A percentile compares a stretch with the other conserved stretches of the same genome.
Evolutionary conservation across 2,888 invertebrate genomes (phyloP).

Genomic region (Himalopsyche japonica): DNA sequence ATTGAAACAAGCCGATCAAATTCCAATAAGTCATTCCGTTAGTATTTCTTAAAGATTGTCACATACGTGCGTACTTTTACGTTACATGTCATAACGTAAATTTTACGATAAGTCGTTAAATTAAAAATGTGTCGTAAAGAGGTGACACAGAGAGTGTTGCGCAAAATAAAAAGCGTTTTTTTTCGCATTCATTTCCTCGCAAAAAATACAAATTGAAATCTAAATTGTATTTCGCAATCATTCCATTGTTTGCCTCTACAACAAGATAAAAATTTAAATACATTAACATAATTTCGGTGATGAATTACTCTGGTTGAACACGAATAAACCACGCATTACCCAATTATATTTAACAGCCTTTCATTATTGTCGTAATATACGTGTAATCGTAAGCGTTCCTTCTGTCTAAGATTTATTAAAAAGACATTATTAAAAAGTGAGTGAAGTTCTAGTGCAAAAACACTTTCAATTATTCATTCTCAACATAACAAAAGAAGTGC

Average conservation of each 20-base stretch:
- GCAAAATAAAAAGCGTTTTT: not conserved
- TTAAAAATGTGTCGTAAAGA: not conserved
- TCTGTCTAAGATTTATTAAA: no score
- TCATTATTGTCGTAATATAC: not conserved
- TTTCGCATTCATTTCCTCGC: not conserved
- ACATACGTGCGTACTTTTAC: not conserved
- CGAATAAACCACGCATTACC: not conserved
- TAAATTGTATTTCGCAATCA: not conserved
- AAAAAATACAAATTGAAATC: not conserved
- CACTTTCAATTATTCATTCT: no score
- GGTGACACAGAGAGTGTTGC: not conserved
- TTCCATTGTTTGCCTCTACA: not conserved
- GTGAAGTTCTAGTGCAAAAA: no score
- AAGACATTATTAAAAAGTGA: no score
- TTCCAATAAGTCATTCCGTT: not conserved
- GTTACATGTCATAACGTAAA: not conserved
- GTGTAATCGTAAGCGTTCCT: no score
- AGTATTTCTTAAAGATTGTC: not conserved
- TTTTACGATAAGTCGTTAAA: not conserved
- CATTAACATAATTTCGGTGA: not conserved
- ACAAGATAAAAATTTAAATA: not conserved
- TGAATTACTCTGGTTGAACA: not conserved
- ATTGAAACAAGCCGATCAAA: no score
- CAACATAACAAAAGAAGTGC: no score
- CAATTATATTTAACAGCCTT: not conserved